Evolutionary conservation across 2,797 vertebrate species (phyloP).

Genomic region (Alcedo atthis): DNA sequence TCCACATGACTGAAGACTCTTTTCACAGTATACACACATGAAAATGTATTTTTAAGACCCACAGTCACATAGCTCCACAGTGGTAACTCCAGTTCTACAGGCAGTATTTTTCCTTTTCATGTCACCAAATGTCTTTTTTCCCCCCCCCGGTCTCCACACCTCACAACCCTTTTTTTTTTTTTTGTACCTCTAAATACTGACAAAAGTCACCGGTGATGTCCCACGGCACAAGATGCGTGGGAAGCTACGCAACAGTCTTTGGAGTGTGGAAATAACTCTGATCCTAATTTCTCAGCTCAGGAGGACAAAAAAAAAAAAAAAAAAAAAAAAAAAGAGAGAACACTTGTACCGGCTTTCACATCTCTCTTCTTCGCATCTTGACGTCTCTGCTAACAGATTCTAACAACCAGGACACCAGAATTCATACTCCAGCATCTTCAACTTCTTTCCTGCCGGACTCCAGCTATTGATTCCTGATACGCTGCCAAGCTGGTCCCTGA

Average conservation of each 20-base stretch:
- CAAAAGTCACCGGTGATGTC: neutral
- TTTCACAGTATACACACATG: neutral
- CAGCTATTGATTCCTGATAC: slow-evolving; percentile 21
- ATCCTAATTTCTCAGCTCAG: neutral
- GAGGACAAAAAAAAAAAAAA: neutral
- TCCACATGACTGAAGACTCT: neutral
- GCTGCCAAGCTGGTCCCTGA: slow-evolving; percentile 21
- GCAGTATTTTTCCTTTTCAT: neutral
- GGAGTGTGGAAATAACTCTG: neutral
- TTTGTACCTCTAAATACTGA: neutral
- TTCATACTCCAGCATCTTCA: slow-evolving; percentile 35
- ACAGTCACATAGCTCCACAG: neutral
- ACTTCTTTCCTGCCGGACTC: slow-evolving; percentile 33
- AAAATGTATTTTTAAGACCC: neutral
- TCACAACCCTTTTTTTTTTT: neutral
- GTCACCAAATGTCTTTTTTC: neutral
- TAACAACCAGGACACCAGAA: slow-evolving; percentile 43
- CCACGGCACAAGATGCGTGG: neutral
- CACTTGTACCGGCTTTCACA: neutral
- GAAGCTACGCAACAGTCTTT: neutral
- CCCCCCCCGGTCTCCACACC: neutral
- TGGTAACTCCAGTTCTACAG: neutral
- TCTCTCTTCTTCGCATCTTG: slow-evolving; percentile 27
- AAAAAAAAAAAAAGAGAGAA: neutral
- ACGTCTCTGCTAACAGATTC: slow-evolving; percentile 23